A percentile compares a stretch with the other conserved stretches of the same genome.
Evolutionary conservation across 1,140 invertebrate genomes (phyloP).

Genomic region (Euborellia annulipes): DNA sequence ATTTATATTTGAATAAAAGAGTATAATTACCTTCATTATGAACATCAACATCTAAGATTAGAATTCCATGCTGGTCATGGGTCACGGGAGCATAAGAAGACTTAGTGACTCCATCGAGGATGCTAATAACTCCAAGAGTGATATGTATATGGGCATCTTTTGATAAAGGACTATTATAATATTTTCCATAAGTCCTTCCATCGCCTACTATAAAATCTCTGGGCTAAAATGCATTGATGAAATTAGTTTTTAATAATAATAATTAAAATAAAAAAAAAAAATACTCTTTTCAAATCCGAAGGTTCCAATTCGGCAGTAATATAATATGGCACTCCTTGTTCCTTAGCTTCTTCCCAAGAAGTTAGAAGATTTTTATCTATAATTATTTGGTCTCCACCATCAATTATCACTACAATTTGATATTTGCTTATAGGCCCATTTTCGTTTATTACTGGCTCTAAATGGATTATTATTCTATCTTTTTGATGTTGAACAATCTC

Average conservation of each 20-base stretch:
- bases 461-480: conserved; percentile 39
- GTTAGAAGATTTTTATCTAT: conserved; percentile 33
- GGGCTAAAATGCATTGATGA: too few relatives aligned
- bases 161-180: conserved; percentile 60
- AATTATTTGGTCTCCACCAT: conserved; percentile 38
- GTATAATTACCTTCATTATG: too few relatives aligned
- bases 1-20: too few relatives aligned
- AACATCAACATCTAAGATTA: conserved; percentile 26
- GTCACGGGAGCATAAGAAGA: conserved; percentile 45
- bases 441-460: conserved; percentile 44
- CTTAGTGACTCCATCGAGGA: conserved; percentile 41
- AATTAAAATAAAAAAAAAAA: conserved; percentile 16
- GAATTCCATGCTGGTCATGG: conserved; percentile 23
- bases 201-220: conserved; percentile 59
- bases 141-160: conserved; percentile 45
- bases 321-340: conserved; percentile 53
- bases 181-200: conserved; percentile 52
- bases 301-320: conserved; percentile 57
- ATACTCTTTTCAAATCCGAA: neutral
- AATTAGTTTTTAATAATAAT: conserved; percentile 32
- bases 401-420: conserved; percentile 52
- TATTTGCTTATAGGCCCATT: conserved; percentile 58
- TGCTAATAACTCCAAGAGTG: conserved; percentile 54
- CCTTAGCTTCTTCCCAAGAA: conserved; percentile 39
- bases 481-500: conserved; percentile 38